phyloP scores from a whole-genome alignment of 2,797 vertebrate genomes.

The Sylvilagus floridanus region DNA sequence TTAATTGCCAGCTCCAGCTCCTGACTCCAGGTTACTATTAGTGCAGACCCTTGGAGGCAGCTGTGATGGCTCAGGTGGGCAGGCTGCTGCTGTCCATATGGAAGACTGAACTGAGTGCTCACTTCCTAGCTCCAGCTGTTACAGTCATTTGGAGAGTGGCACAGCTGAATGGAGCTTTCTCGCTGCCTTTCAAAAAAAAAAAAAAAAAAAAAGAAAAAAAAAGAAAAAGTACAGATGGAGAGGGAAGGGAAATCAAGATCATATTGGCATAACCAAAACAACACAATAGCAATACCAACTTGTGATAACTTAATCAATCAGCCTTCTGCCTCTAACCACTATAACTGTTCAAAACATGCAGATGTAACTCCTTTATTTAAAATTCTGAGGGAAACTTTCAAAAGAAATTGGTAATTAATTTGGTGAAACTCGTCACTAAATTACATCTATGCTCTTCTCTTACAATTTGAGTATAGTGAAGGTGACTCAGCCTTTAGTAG shows the following conservation, averaged over 20 bases:
- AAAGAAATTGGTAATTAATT: not conserved
- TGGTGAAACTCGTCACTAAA: constrained; percentile 32
- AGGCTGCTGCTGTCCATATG: no score
- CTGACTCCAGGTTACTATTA: no score
- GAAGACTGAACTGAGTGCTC: no score
- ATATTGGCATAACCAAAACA: not conserved
- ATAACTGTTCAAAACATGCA: not conserved
- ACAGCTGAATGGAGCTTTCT: no score
- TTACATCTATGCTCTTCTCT: not conserved
- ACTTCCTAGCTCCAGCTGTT: no score
- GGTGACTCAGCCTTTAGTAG: not conserved
- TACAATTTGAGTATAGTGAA: constrained; percentile 34
- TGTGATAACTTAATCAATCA: not conserved
- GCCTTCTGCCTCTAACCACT: not conserved
- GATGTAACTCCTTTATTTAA: not conserved
- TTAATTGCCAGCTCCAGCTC: no score
- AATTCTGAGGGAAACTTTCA: not conserved
- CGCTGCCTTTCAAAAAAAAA: no score
- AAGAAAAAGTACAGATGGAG: not conserved
- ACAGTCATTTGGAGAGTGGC: no score
- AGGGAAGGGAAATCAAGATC: not conserved
- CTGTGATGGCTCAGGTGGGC: no score
- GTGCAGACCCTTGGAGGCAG: no score
- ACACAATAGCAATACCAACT: not conserved
- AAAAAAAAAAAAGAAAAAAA: no score